Evolutionary conservation across 1,140 invertebrate genomes (phyloP).

Genomic region (Drosophila subpulchrella): DNA sequence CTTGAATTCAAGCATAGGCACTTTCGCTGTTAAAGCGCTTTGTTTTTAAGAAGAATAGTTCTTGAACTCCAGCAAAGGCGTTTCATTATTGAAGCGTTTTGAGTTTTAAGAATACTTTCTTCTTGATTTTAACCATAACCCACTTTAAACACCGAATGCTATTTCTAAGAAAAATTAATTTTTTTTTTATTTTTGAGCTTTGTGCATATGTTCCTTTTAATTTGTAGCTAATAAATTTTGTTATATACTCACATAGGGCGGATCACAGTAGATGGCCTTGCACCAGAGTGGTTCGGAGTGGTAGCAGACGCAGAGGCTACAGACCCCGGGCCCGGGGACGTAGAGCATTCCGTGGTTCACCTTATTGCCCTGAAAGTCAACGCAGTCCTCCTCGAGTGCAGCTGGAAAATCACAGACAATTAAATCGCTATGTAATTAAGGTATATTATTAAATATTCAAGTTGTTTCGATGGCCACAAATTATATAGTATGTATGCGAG

Average conservation of each 20-base stretch:
- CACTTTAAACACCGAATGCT: too few relatives aligned
- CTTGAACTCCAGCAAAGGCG: too few relatives aligned
- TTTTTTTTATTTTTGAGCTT: too few relatives aligned
- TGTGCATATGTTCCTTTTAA: too few relatives aligned
- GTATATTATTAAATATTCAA: background rate
- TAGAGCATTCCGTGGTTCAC: conserved; percentile 92
- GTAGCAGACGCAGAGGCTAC: conserved; percentile 93
- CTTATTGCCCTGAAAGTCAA: conserved; percentile 91
- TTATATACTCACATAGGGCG: conserved; percentile 90
- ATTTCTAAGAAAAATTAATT: too few relatives aligned
- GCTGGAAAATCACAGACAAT: conserved; percentile 75
- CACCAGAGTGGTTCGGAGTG: conserved; percentile 94
- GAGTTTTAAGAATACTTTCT: too few relatives aligned
- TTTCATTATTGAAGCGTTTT: too few relatives aligned
- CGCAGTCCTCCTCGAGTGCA: conserved; percentile 90
- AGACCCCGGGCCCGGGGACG: conserved; percentile 93
- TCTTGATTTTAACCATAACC: too few relatives aligned
- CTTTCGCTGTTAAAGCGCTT: too few relatives aligned
- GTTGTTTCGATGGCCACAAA: background rate
- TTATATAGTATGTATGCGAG: background rate
- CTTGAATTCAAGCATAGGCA: too few relatives aligned
- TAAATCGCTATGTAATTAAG: background rate
- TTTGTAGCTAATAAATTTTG: too few relatives aligned
- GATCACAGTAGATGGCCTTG: conserved; percentile 93
- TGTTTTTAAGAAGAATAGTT: too few relatives aligned